These are phyloP conservation scores for Calosoma granatense DNA, from an alignment of 1,140 invertebrate species.

Conservation along the genomic window DNA sequence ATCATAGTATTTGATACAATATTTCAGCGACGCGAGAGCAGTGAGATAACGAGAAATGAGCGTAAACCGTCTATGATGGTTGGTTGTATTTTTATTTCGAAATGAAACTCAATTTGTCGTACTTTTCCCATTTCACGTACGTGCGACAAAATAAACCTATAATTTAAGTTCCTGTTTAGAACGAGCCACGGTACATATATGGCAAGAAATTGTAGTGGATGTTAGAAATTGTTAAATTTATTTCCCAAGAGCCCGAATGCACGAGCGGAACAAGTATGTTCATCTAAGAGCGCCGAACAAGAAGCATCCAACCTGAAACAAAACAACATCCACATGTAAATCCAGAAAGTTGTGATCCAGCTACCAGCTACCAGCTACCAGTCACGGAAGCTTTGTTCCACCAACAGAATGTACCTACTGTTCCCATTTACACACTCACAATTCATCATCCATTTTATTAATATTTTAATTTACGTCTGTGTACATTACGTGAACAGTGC, in stretches of 20 bases:
- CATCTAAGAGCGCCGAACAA: not conserved
- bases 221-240: constrained; percentile 3
- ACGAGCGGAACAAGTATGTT: not conserved
- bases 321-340: not conserved
- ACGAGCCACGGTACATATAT: not conserved
- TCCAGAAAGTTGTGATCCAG: not conserved
- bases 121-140: not conserved
- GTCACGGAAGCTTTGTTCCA: too few relatives aligned
- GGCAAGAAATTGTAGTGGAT: not conserved
- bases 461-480: too few relatives aligned
- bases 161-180: not conserved
- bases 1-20: too few relatives aligned
- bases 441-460: too few relatives aligned
- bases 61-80: too few relatives aligned
- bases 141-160: not conserved
- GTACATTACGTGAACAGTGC: too few relatives aligned
- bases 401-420: too few relatives aligned
- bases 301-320: not conserved
- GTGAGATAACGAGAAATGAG: too few relatives aligned
- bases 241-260: not conserved
- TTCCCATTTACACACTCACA: too few relatives aligned
- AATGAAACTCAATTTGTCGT: not conserved
- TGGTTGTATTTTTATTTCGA: not conserved
- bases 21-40: too few relatives aligned
- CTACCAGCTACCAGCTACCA: too few relatives aligned